Percentiles rank a stretch among this genome's conserved stretches.
Evolutionary conservation across 2,113 vertebrate genomes (phyloP).

Genomic region (Dipodomys stephensi): DNA sequence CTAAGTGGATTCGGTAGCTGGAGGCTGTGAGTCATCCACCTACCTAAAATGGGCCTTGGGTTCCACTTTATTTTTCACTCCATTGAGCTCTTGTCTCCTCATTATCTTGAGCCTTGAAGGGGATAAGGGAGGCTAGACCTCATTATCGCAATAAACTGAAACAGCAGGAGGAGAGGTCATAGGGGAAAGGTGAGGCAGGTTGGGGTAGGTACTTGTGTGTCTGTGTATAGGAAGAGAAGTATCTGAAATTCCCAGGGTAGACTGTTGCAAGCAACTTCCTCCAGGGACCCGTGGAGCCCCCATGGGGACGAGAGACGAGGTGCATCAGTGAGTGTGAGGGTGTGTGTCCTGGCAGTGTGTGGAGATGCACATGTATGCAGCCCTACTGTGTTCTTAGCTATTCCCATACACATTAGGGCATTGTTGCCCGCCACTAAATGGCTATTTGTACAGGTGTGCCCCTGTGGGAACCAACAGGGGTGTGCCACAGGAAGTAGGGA

Average conservation of each 20-base stretch:
- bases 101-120: slow-evolving; percentile 78
- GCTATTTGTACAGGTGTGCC: neutral
- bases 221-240: slow-evolving; percentile 19
- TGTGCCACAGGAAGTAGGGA: neutral
- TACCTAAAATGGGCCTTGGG: slow-evolving; percentile 13
- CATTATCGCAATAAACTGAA: slow-evolving; percentile 78
- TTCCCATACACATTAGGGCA: too few species aligned
- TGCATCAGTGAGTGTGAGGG: neutral
- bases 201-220: neutral
- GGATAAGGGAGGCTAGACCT: slow-evolving; percentile 60
- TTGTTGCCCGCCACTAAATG: neutral
- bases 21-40: slow-evolving; percentile 69
- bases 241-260: slow-evolving; percentile 53
- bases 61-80: slow-evolving; percentile 66
- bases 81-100: slow-evolving; percentile 72
- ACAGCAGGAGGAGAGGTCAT: slow-evolving; percentile 31
- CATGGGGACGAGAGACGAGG: neutral
- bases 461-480: neutral
- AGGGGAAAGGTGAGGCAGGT: neutral
- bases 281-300: neutral
- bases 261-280: neutral
- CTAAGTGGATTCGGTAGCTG: slow-evolving; percentile 70
- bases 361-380: neutral
- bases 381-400: neutral
- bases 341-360: slow-evolving; percentile 13